Conservation (phyloP, 2,113 vertebrate genomes). For the Xenopus tropicalis region UCB_Xtro_10.0 CM004444.2:62345001-62345500, state of each 20-base stretch:
- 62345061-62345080: too few species aligned
- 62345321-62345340: slow-evolving; percentile 16
- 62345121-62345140: slow-evolving; percentile 34
- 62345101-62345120: slow-evolving; percentile 15
- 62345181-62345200: slow-evolving; percentile 44
- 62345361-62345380: too few species aligned
- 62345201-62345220: slow-evolving; percentile 34
- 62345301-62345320: slow-evolving; percentile 38
- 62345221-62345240: slow-evolving; percentile 38
- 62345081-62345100: too few species aligned
- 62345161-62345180: slow-evolving; percentile 14
- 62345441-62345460: too few species aligned
- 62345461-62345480: too few species aligned
- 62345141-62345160: slow-evolving; percentile 30
- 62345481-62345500: too few species aligned
- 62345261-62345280: slow-evolving; percentile 49
- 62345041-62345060: too few species aligned
- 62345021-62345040: too few species aligned
- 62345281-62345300: slow-evolving; percentile 34
- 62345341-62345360: neutral
- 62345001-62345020: too few species aligned
- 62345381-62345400: too few species aligned
- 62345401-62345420: too few species aligned
- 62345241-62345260: slow-evolving; percentile 46
- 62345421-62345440: too few species aligned